These are phyloP conservation scores for Zophobas atratus DNA, from an alignment of 1,140 invertebrate species.

Conservation along the genomic window DNA sequence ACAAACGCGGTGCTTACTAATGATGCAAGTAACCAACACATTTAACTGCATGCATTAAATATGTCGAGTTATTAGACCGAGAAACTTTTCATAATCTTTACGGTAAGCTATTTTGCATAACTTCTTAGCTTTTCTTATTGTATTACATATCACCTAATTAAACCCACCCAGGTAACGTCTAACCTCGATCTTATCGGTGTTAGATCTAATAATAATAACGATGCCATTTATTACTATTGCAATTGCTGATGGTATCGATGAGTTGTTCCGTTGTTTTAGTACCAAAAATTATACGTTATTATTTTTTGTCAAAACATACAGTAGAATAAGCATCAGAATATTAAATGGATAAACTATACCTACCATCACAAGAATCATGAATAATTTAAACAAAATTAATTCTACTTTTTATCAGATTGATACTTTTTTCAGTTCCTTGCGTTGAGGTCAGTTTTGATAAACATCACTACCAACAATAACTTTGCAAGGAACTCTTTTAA, in stretches of 20 bases:
- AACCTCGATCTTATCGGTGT: conserved; percentile 33
- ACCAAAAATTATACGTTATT: conserved; percentile 36
- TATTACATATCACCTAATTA: conserved; percentile 45
- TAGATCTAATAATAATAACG: conserved; percentile 24
- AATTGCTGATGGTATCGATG: conserved; percentile 33
- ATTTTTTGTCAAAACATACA: conserved; percentile 35
- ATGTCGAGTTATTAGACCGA: conserved; percentile 44
- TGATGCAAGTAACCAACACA: conserved; percentile 17
- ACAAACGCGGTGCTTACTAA: neutral
- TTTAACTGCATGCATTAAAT: conserved; percentile 35
- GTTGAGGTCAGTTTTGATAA: conserved; percentile 41
- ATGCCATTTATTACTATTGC: conserved; percentile 31
- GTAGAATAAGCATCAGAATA: conserved; percentile 17
- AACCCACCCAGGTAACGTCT: conserved; percentile 25
- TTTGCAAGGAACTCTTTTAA: conserved; percentile 32
- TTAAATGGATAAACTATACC: conserved; percentile 31
- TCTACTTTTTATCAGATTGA: conserved; percentile 34
- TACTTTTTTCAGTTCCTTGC: conserved; percentile 36
- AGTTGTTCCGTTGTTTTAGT: conserved; percentile 37
- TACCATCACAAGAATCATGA: conserved; percentile 36
- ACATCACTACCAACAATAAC: conserved; percentile 39
- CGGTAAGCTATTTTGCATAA: conserved; percentile 30
- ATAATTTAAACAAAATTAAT: conserved; percentile 40
- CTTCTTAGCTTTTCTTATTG: conserved; percentile 36
- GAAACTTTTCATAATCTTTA: conserved; percentile 45